Conservation (phyloP, 2,113 vertebrate genomes). For the Gnathonemus echidnorhynchus region DNA sequence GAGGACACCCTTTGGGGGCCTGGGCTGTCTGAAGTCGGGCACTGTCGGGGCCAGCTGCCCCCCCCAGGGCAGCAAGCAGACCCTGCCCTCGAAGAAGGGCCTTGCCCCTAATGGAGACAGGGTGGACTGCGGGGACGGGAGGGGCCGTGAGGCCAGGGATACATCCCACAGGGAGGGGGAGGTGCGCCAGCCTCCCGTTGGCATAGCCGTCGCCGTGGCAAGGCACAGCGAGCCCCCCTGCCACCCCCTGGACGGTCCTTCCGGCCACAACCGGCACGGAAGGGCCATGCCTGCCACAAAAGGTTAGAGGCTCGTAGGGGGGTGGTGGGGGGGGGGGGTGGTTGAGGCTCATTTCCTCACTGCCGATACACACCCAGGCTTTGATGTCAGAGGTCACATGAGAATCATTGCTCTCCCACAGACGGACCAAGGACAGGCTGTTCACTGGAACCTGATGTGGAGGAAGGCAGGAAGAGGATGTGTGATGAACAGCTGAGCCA, state of each 20-base stretch:
- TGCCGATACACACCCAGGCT: neutral
- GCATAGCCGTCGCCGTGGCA: conserved; percentile 87
- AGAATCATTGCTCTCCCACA: neutral
- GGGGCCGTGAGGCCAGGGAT: conserved; percentile 72
- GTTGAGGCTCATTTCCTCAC: neutral
- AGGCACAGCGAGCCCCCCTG: conserved; percentile 80
- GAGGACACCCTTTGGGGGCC: conserved; percentile 78
- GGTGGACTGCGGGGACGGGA: conserved; percentile 74
- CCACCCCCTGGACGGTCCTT: conserved; percentile 58
- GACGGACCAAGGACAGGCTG: conserved; percentile 62
- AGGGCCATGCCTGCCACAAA: conserved; percentile 67
- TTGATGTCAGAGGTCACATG: neutral
- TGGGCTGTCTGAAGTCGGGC: conserved; percentile 72
- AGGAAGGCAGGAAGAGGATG: conserved; percentile 78
- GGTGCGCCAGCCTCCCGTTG: conserved; percentile 87
- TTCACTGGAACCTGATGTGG: conserved; percentile 66
- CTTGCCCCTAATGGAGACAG: conserved; percentile 66
- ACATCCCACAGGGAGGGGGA: conserved; percentile 68
- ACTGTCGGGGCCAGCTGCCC: conserved; percentile 69
- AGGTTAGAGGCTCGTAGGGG: conserved; percentile 52
- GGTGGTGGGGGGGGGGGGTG: neutral
- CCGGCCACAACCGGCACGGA: conserved; percentile 61
- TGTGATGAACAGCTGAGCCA: conserved; percentile 81
- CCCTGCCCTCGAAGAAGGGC: conserved; percentile 63
- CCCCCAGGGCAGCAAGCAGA: conserved; percentile 69